phyloP scores from a whole-genome alignment of 2,113 vertebrate genomes.

The Oxyura jamaicensis region DNA sequence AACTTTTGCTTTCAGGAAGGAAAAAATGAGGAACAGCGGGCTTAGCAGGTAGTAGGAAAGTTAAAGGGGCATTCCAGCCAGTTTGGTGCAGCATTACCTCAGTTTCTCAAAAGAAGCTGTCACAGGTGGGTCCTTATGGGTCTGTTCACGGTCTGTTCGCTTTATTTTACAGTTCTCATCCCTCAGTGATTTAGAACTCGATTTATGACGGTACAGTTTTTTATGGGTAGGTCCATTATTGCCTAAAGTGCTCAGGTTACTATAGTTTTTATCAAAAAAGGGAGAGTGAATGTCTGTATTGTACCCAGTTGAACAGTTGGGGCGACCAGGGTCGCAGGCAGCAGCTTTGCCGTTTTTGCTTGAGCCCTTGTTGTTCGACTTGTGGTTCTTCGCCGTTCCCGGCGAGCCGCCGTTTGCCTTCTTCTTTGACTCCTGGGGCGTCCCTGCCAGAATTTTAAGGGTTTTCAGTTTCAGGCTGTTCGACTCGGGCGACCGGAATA shows the following conservation, averaged over 20 bases:
- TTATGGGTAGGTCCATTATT: constrained; percentile 95
- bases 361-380: constrained; percentile 86
- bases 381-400: constrained; percentile 86
- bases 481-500: constrained; percentile 90
- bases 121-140: constrained; percentile 92
- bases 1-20: constrained; percentile 89
- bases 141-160: constrained; percentile 89
- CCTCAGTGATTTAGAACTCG: constrained; percentile 94
- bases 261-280: constrained; percentile 93
- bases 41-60: constrained; percentile 80
- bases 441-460: constrained; percentile 96
- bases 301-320: constrained; percentile 83
- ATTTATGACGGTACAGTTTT: constrained; percentile 99
- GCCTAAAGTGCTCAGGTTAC: constrained; percentile 92
- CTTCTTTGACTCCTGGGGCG: constrained; percentile 93
- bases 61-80: constrained; percentile 89
- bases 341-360: constrained; percentile 89
- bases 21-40: constrained; percentile 73
- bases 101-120: constrained; percentile 99
- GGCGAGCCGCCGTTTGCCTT: constrained; percentile 81
- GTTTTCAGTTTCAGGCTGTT: constrained; percentile 99
- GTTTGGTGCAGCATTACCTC: constrained; percentile 98
- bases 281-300: constrained; percentile 75
- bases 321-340: constrained; percentile 82
- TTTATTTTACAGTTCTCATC: constrained; percentile 98